Conservation (phyloP, 2,113 vertebrate genomes). For the Euleptes europaea region DNA sequence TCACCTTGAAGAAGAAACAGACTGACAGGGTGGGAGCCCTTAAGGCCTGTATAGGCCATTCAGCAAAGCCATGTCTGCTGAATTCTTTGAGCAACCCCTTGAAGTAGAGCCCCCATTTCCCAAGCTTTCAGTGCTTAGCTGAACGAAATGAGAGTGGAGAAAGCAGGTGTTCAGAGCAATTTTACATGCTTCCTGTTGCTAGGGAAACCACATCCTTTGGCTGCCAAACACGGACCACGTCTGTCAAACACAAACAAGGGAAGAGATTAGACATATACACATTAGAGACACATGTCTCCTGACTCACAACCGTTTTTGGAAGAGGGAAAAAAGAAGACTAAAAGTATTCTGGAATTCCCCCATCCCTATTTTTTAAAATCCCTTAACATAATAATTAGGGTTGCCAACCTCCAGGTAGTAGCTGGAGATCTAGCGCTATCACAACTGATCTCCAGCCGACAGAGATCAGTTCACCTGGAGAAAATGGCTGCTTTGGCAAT, state of each 20-base stretch:
- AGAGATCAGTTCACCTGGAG: no score
- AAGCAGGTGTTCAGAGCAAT: conserved; percentile 65
- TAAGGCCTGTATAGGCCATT: background rate
- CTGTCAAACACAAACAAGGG: conserved; percentile 56
- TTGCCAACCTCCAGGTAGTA: no score
- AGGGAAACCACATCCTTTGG: conserved; percentile 71
- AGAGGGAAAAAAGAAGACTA: background rate
- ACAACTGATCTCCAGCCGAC: no score
- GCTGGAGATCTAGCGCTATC: no score
- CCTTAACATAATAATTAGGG: background rate
- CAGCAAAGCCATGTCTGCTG: conserved; percentile 6
- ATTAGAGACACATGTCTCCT: background rate
- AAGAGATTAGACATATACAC: conserved; percentile 41
- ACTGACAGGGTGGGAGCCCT: background rate
- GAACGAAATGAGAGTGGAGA: conserved; percentile 60
- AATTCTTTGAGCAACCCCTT: conserved; percentile 28
- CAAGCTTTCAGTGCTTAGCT: conserved; percentile 37
- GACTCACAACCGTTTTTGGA: background rate
- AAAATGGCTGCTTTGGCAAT: no score
- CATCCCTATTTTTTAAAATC: background rate
- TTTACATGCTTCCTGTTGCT: conserved; percentile 69
- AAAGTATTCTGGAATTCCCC: background rate
- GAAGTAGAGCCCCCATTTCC: conserved; percentile 54
- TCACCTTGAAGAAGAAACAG: conserved; percentile 28
- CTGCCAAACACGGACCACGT: conserved; percentile 52